These are phyloP conservation scores for Sclerodermus sp. DNA, from an alignment of 2,888 invertebrate species.

Conservation along the genomic window DNA sequence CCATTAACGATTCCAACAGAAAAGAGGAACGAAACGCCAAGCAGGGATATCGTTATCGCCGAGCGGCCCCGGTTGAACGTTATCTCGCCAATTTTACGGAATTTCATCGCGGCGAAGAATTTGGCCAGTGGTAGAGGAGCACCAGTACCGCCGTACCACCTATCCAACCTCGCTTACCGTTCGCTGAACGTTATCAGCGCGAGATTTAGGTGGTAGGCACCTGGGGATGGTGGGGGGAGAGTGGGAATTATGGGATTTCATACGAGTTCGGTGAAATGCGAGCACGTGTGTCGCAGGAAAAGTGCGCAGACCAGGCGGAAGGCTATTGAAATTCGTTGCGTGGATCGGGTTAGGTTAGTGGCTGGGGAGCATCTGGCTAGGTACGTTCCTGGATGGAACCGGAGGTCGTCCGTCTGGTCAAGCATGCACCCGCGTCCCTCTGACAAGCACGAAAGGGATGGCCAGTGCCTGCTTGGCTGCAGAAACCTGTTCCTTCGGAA, in stretches of 20 bases:
- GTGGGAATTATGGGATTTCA: conserved; percentile 1
- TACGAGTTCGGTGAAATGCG: conserved; percentile 11
- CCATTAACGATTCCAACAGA: too few species aligned
- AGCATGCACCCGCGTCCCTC: conserved; percentile 39
- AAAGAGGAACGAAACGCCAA: too few species aligned
- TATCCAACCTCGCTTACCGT: too few species aligned
- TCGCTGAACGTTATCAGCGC: too few species aligned
- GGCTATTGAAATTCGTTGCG: not conserved
- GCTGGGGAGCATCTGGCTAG: not conserved
- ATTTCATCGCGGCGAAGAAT: too few species aligned
- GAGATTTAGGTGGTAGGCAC: too few species aligned
- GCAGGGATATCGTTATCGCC: too few species aligned
- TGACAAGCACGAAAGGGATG: conserved; percentile 15
- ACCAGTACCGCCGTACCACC: too few species aligned
- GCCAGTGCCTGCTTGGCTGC: conserved; percentile 31
- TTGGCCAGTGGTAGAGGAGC: too few species aligned
- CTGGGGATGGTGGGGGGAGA: not conserved
- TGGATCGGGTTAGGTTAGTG: conserved; percentile 14
- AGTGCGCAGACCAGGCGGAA: not conserved
- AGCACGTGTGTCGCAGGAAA: not conserved
- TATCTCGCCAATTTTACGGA: too few species aligned
- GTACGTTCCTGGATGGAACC: conserved; percentile 34
- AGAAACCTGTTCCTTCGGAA: conserved; percentile 53
- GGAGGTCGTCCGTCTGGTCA: conserved; percentile 48
- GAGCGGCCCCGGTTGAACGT: too few species aligned